A percentile compares a stretch with the other conserved stretches of the same genome.
phyloP scores from a whole-genome alignment of 2,797 vertebrate species.

The Uromys caudimaculatus region DNA sequence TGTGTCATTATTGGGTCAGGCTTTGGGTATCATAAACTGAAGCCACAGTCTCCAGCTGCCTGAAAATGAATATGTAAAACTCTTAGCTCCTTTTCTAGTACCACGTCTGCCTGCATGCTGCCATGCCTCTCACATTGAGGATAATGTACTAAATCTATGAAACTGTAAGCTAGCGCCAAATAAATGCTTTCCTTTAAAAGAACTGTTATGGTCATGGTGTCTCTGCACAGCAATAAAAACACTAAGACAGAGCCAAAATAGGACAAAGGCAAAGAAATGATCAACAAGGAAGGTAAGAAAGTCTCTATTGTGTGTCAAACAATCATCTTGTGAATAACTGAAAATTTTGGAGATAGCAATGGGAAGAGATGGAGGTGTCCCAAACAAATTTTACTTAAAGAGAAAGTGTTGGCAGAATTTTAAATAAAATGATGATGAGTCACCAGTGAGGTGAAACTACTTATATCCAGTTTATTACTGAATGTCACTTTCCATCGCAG shows the following conservation, averaged over 20 bases:
- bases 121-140: neutral
- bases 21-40: neutral
- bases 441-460: neutral
- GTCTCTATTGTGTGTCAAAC: too few species aligned
- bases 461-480: neutral
- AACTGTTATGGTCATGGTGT: neutral
- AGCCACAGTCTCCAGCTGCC: neutral
- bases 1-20: neutral
- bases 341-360: neutral
- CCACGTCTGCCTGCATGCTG: neutral
- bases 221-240: neutral
- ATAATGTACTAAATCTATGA: neutral
- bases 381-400: neutral
- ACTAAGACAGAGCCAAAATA: neutral
- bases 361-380: neutral
- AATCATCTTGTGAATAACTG: neutral
- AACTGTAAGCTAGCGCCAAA: neutral
- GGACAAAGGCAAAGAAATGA: neutral
- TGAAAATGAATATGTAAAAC: neutral
- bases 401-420: neutral
- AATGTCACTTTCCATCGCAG: neutral
- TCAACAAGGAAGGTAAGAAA: neutral
- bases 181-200: neutral
- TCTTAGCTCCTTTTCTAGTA: neutral
- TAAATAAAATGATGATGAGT: constrained; percentile 19